phyloP scores from a whole-genome alignment of 2,113 vertebrate genomes.

The Cacatua alba region DNA sequence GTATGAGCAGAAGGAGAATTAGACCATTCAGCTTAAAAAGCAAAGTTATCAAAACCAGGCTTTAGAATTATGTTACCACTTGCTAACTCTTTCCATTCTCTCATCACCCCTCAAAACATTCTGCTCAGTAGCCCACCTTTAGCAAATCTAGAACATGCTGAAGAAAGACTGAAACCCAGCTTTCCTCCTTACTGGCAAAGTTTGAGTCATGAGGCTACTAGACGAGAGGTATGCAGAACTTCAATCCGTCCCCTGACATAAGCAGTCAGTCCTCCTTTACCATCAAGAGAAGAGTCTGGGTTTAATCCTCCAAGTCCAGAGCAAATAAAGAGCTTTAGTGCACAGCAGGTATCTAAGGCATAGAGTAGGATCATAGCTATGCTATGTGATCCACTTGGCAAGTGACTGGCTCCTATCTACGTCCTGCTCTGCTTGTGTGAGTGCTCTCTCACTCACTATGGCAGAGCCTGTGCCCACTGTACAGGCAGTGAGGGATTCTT shows the following conservation, averaged over 20 bases:
- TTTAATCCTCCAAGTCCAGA: neutral
- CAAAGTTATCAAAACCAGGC: neutral
- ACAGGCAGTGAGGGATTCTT: neutral
- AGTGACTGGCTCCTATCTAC: neutral
- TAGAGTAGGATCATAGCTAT: neutral
- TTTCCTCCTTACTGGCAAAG: neutral
- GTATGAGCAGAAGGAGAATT: neutral
- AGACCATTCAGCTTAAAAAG: neutral
- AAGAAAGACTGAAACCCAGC: neutral
- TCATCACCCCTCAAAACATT: neutral
- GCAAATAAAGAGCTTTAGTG: neutral
- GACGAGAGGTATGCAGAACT: neutral
- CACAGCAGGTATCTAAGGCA: neutral
- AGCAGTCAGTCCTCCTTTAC: neutral
- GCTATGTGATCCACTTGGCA: fast-evolving
- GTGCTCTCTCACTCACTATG: fast-evolving
- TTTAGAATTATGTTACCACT: neutral
- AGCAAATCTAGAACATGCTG: neutral
- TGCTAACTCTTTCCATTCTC: neutral
- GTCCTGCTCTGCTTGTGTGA: fast-evolving
- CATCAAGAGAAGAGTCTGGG: neutral
- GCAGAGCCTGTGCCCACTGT: neutral
- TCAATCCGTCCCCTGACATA: neutral
- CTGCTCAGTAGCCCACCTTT: neutral
- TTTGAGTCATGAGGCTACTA: neutral